Percentiles rank a stretch among this genome's conserved stretches.
Evolutionary conservation across 2,888 invertebrate genomes (phyloP).

Genomic region (Drosophila prostipennis): DNA sequence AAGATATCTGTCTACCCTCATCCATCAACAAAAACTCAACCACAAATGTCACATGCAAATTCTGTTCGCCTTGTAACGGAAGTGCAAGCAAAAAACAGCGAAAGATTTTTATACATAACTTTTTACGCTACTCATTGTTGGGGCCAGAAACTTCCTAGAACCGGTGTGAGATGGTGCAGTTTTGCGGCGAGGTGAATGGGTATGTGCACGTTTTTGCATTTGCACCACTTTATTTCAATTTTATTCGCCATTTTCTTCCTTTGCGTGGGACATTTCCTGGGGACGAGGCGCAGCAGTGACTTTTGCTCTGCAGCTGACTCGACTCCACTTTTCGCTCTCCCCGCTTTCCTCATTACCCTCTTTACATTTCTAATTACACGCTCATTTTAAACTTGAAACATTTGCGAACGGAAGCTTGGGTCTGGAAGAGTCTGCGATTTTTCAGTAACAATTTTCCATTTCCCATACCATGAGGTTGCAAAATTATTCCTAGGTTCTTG

Average conservation of each 20-base stretch:
- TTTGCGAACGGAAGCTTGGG: slow-evolving; percentile 49
- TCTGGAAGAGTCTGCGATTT: slow-evolving; percentile 31
- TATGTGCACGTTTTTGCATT: slow-evolving; percentile 52
- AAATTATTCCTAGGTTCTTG: background rate
- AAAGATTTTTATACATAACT: slow-evolving; percentile 71
- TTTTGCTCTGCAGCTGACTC: slow-evolving; percentile 51
- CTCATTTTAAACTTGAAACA: slow-evolving; percentile 67
- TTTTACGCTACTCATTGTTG: slow-evolving; percentile 53
- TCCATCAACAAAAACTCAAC: slow-evolving; percentile 25
- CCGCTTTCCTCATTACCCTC: slow-evolving; percentile 15
- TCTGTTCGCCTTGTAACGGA: slow-evolving; percentile 67
- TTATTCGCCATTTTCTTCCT: slow-evolving; percentile 67
- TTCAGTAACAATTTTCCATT: slow-evolving; percentile 18
- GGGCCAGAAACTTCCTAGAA: slow-evolving; percentile 34
- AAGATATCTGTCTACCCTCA: slow-evolving; percentile 14
- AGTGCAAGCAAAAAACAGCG: slow-evolving; percentile 68
- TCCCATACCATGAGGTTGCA: slow-evolving; percentile 2
- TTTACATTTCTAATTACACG: slow-evolving; percentile 74
- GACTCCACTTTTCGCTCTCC: slow-evolving; percentile 3
- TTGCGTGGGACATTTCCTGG: slow-evolving; percentile 70
- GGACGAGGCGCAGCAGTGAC: slow-evolving; percentile 49
- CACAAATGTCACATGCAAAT: slow-evolving; percentile 72
- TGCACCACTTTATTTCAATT: slow-evolving; percentile 72
- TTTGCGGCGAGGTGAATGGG: slow-evolving; percentile 17
- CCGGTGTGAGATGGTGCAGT: background rate